phyloP scores from a whole-genome alignment of 2,888 invertebrate species.

The Corbicula japonica region DNA sequence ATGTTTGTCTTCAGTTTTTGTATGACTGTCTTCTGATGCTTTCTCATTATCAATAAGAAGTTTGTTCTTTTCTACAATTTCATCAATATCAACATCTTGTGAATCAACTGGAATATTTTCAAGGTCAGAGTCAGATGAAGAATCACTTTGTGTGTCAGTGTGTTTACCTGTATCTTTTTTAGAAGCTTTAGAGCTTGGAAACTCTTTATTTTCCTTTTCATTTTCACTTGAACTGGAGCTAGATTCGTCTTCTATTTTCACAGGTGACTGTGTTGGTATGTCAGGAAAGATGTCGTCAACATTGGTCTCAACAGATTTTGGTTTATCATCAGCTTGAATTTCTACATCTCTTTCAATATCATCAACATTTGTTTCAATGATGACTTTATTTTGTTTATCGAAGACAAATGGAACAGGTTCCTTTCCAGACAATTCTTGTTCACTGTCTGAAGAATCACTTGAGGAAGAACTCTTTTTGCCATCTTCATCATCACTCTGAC shows the following conservation, averaged over 20 bases:
- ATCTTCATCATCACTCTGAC: too few species aligned
- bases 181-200: neutral
- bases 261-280: neutral
- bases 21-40: too few species aligned
- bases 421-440: neutral
- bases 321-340: slow-evolving; percentile 1
- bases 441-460: neutral
- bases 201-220: neutral
- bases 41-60: too few species aligned
- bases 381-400: neutral
- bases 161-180: neutral
- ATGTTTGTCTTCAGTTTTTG: neutral
- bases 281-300: slow-evolving; percentile 25
- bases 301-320: slow-evolving; percentile 22
- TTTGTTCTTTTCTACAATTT: too few species aligned
- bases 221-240: neutral
- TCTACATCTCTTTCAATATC: neutral
- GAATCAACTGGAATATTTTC: too few species aligned
- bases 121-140: neutral
- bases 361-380: neutral
- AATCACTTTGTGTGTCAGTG: slow-evolving; percentile 17
- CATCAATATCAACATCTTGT: neutral
- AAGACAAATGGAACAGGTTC: neutral
- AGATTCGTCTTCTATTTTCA: neutral
- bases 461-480: too few species aligned